phyloP scores from a whole-genome alignment of 2,888 invertebrate species.

The Pimpla rufipes region DNA sequence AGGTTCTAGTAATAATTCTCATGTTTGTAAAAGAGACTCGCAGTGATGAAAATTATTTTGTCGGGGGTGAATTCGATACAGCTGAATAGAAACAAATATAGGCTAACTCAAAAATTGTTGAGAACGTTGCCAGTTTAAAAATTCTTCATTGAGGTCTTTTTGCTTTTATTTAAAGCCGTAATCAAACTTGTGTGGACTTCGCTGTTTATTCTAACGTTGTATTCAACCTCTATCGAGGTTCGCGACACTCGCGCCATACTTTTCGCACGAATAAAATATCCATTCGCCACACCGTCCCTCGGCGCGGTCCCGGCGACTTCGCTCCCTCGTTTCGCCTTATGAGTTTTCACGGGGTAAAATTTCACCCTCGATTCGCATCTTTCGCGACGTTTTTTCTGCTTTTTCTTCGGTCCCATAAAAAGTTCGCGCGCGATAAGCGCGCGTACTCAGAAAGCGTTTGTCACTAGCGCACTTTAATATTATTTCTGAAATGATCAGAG shows the following conservation, averaged over 20 bases:
- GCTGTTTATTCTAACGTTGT: neutral
- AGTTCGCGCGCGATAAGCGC: constrained; percentile 49
- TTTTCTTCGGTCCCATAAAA: neutral
- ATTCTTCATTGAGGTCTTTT: too few species aligned
- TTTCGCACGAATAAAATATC: constrained; percentile 60
- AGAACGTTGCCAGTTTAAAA: neutral
- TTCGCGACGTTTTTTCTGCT: constrained; percentile 14
- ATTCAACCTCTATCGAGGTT: constrained; percentile 20
- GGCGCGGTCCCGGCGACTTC: constrained; percentile 32
- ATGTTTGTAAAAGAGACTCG: neutral
- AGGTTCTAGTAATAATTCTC: neutral
- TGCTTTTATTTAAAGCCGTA: too few species aligned
- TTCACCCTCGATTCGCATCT: constrained; percentile 35
- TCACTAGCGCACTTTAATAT: constrained; percentile 5
- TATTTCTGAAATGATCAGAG: too few species aligned
- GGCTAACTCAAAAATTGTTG: neutral
- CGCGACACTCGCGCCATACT: constrained; percentile 32
- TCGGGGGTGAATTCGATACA: too few species aligned
- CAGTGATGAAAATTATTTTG: too few species aligned
- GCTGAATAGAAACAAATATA: too few species aligned
- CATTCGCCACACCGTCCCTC: constrained; percentile 30
- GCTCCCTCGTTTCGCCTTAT: constrained; percentile 57
- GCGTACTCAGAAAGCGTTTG: neutral
- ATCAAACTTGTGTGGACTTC: constrained; percentile 14
- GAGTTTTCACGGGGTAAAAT: constrained; percentile 49